Evolutionary conservation across 2,113 vertebrate species (phyloP).

Genomic region (Eretmochelys imbricata): DNA sequence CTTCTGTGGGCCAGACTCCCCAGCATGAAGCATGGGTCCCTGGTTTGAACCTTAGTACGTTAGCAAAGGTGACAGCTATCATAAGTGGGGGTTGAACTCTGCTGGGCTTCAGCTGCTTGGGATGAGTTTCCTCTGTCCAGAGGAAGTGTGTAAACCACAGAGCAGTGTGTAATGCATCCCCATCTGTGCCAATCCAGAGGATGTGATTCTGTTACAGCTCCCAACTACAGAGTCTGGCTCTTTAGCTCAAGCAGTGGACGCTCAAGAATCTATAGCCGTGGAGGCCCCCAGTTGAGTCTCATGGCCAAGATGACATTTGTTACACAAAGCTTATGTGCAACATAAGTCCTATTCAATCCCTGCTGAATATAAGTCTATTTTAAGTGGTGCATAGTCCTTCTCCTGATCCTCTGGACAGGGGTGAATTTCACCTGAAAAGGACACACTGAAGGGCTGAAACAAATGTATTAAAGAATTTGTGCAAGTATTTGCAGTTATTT

Average conservation of each 20-base stretch:
- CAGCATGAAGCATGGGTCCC: background rate
- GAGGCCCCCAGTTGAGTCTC: background rate
- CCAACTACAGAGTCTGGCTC: background rate
- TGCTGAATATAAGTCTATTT: background rate
- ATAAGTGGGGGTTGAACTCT: background rate
- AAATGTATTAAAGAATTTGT: background rate
- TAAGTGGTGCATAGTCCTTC: background rate
- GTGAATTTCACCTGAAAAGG: background rate
- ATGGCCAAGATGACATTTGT: background rate
- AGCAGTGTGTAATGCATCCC: rapidly evolving
- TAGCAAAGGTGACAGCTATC: background rate
- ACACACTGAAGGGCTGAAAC: background rate
- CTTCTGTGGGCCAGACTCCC: background rate
- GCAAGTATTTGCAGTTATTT: background rate
- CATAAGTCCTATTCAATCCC: background rate
- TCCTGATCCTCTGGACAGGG: background rate
- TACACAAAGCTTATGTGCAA: background rate
- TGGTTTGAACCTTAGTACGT: background rate
- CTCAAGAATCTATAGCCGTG: background rate
- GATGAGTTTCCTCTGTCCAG: background rate
- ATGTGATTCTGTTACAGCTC: background rate
- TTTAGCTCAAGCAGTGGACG: background rate
- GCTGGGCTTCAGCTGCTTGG: background rate
- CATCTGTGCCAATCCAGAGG: background rate
- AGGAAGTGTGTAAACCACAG: rapidly evolving